Evolutionary conservation across 2,797 vertebrate genomes (phyloP).

Genomic region (Morus bassanus): DNA sequence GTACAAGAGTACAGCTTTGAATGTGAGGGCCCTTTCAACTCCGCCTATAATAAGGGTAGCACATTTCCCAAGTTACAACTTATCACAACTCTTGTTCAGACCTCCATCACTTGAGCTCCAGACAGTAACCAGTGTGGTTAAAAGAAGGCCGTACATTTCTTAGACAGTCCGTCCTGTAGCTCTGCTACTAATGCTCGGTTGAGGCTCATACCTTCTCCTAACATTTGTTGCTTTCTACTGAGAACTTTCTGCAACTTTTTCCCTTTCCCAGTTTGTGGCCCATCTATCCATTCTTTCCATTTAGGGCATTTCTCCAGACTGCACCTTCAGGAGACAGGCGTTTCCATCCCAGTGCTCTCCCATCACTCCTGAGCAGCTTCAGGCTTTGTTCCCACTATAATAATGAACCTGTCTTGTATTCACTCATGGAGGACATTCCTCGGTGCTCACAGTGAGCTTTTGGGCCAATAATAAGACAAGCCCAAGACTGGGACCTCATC

Average conservation of each 20-base stretch:
- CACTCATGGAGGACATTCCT: neutral
- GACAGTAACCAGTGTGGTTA: neutral
- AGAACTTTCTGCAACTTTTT: neutral
- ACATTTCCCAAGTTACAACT: neutral
- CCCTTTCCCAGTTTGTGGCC: neutral
- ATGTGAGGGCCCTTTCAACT: neutral
- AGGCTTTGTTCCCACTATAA: neutral
- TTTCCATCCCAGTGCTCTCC: neutral
- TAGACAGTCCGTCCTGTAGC: neutral
- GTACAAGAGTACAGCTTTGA: neutral
- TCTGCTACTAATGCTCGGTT: neutral
- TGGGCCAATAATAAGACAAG: neutral
- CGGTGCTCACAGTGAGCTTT: neutral
- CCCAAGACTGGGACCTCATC: neutral
- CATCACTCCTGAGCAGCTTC: neutral
- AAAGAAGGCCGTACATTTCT: neutral
- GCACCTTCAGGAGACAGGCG: neutral
- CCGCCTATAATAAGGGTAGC: neutral
- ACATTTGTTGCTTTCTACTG: neutral
- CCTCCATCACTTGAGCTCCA: neutral
- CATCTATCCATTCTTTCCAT: neutral
- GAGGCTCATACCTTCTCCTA: neutral
- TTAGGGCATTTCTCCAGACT: neutral
- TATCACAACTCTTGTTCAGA: neutral
- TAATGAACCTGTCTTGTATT: accelerated